Evolutionary conservation across 2,888 invertebrate species (phyloP), one percentile per base, ranked within the genome.

Genomic region (Drosophila sordidapex): DNA sequence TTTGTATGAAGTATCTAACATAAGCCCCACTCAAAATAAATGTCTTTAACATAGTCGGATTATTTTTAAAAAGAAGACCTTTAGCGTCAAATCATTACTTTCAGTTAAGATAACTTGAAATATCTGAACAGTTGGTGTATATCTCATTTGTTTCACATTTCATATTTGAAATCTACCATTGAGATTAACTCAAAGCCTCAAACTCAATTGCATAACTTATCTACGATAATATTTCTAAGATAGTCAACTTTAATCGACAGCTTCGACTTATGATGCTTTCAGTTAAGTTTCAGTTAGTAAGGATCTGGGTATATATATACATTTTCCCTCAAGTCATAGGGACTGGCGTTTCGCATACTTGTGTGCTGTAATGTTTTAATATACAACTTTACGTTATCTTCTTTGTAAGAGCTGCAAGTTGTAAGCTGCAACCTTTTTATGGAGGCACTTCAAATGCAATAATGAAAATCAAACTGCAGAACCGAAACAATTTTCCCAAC

Each of bases 401-500:
- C 25, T 46, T 46, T 25, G 15, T 25, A 15, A 25, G 21, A 15
- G 15, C 7, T 25, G 46, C 46, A 46, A 27, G 46, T 25, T 29
- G 29, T 25, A 8, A 25, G 80, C 62, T 49, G 66, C 73, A 65
- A 77, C 35, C 49, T 54, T 59, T 57, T 52, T 59, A 59, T 76
- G 63, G 46, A 46, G 38, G 51, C 75, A 59, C 52, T 74, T 48
- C 48, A 62, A 54, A 49, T 54, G 65, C 25, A 65, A 65, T 68
- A 81, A 81, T 62, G 73, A 69, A 77, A 77, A 79, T 73, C 81
- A 77, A 77, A 81, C 48, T 64, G 69, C 79, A 81, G 65, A 77
- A 64, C 78, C 69, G 43, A 79, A 76, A 78, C 69, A 81, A 78
- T 79, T 78, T 81, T 79, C 79, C 78, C 78, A 80, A 74, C 79